These are phyloP conservation scores for Cettia cetti DNA, from an alignment of 2,113 vertebrate genomes.

Conservation along the genomic window DNA sequence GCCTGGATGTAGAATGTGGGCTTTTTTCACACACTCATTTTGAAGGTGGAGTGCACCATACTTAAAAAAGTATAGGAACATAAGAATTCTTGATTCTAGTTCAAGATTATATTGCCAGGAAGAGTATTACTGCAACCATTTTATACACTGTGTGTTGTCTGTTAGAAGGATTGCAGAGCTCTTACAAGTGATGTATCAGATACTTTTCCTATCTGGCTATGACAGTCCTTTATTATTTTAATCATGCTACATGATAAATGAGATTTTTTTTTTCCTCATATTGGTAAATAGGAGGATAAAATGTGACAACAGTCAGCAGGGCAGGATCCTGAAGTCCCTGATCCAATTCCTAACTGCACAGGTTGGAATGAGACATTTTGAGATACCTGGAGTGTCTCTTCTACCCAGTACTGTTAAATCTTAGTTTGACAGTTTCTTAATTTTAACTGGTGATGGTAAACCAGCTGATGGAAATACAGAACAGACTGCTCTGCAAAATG, in stretches of 20 bases:
- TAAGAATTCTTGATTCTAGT: neutral
- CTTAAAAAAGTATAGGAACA: neutral
- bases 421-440: neutral
- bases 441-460: neutral
- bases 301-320: neutral
- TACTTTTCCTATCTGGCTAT: neutral
- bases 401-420: neutral
- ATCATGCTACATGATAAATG: neutral
- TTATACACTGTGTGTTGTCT: neutral
- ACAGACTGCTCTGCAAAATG: neutral
- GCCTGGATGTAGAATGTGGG: neutral
- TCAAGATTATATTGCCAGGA: neutral
- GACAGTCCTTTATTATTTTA: neutral
- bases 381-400: neutral
- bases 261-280: neutral
- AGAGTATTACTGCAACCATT: neutral
- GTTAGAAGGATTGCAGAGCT: neutral
- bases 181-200: neutral
- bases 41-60: neutral
- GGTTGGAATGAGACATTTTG: neutral
- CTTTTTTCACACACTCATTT: neutral
- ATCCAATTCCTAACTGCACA: accelerated
- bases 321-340: neutral
- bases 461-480: neutral
- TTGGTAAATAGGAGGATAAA: neutral